Evolutionary conservation across 2,113 vertebrate genomes (phyloP).

Genomic region (Nycticryphes semicollaris): DNA sequence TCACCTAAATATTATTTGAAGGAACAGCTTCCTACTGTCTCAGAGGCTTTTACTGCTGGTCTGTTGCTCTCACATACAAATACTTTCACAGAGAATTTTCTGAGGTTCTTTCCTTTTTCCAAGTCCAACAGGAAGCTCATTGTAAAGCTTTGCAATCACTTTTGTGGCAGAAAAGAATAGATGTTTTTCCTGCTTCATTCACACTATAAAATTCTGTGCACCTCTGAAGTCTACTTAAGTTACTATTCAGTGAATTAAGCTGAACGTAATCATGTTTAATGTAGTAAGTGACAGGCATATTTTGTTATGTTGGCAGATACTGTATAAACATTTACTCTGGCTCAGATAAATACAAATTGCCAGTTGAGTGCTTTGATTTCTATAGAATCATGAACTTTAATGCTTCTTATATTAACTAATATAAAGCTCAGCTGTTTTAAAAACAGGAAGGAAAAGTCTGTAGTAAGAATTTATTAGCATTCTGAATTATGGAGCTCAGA

Average conservation of each 20-base stretch:
- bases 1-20: constrained; percentile 19
- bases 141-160: constrained; percentile 53
- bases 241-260: constrained; percentile 66
- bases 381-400: constrained; percentile 33
- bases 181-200: constrained; percentile 55
- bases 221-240: constrained; percentile 29
- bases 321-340: constrained; percentile 70
- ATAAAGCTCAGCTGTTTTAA: background rate
- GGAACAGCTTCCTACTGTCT: constrained; percentile 42
- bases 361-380: constrained; percentile 35
- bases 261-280: constrained; percentile 52
- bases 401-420: constrained; percentile 24
- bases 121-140: constrained; percentile 62
- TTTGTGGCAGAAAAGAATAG: constrained; percentile 59
- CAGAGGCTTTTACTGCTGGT: background rate
- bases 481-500: constrained; percentile 31
- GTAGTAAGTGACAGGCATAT: constrained; percentile 68
- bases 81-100: constrained; percentile 46
- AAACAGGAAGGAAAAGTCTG: constrained; percentile 8
- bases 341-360: constrained; percentile 67
- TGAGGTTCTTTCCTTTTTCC: constrained; percentile 44
- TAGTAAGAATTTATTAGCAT: constrained; percentile 4
- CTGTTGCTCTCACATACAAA: constrained; percentile 1
- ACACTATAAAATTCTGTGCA: background rate
- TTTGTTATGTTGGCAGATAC: constrained; percentile 65